A percentile compares a stretch with the other conserved stretches of the same genome.
Evolutionary conservation across 1,140 invertebrate genomes (phyloP).

Genomic region (Choristoneura fumiferana): DNA sequence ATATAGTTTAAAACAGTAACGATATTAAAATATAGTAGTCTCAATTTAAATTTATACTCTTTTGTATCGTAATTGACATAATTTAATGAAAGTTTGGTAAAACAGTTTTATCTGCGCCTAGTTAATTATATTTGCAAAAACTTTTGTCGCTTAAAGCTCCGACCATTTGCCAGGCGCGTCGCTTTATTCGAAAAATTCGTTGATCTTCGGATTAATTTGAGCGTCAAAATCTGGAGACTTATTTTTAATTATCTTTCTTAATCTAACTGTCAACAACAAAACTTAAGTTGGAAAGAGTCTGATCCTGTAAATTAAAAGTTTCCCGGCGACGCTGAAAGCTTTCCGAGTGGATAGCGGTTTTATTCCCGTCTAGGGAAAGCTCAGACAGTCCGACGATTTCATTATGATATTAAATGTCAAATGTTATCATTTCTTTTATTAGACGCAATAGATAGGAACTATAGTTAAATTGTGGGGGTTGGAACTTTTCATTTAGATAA

Average conservation of each 20-base stretch:
- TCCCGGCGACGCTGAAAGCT: not conserved
- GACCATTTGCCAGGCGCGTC: too few relatives aligned
- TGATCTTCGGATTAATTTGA: not conserved
- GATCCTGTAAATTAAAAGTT: not conserved
- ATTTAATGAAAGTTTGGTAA: too few relatives aligned
- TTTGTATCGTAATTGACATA: too few relatives aligned
- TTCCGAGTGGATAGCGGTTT: conserved; percentile 7
- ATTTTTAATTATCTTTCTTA: conserved; percentile 1
- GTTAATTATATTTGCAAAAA: not conserved
- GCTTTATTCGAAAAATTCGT: too few relatives aligned
- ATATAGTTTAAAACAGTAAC: too few relatives aligned
- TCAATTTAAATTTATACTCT: too few relatives aligned
- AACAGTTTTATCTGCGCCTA: not conserved
- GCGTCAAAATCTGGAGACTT: not conserved
- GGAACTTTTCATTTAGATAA: too few relatives aligned
- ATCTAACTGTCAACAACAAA: conserved; percentile 9
- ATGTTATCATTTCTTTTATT: not conserved
- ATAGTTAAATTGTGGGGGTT: too few relatives aligned
- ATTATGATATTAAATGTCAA: conserved; percentile 6
- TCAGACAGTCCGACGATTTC: not conserved
- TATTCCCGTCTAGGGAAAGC: not conserved
- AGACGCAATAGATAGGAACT: too few relatives aligned
- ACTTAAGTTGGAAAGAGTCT: conserved; percentile 11
- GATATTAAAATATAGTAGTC: too few relatives aligned
- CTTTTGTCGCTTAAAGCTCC: not conserved